Evolutionary conservation across 2,888 invertebrate species (phyloP), one percentile per base, ranked within the genome.

Genomic region (Apodemia zela): DNA sequence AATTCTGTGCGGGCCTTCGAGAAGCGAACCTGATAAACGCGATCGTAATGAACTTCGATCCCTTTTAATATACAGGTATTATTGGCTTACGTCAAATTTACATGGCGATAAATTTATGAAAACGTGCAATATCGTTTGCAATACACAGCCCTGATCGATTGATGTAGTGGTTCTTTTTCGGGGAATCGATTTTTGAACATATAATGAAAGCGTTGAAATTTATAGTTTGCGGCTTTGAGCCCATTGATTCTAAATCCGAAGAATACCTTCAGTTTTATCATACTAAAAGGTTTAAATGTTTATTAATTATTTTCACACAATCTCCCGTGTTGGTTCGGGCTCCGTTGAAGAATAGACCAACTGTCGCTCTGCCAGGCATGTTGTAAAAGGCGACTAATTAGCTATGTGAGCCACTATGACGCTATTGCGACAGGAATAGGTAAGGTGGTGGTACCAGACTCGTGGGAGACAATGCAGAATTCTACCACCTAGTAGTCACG

Each of bases 91-190:
- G 51, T 51, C 51, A 10, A 51, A 51, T 21, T 51, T 51, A 51
- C 51, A 51, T 51, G 51, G 18, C 21, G 21, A 51, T 21, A 21
- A 51, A 51, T 51, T 51, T 51, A 21, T 18, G 51, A 21, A 51
- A 51, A 51, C 72, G 33, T 59, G 29, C 59, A 59, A 59, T 59
- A 59, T 35, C 33, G 17, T 59, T 18, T 59, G 59, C 33, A 59
- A 33, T 11, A 33, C 15, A 35, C 17, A 38, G 15, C 29, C 5
- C 33, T 33, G 59, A 35, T 59, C 33, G 33, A 58, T 58, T 58
- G 29, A 58, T 33, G 35, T 58, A n/a, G n/a, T 58, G 35, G 29
- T 58, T 33, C 5, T 18, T 54, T 58, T 59, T 59, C 59, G 33
- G 59, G 35, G 59, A 59, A 59, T 29, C 59, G 35, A 35, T 15